Base-by-base conservation (phyloP, 2,888 invertebrate genomes). In the Agrotis clavis region DNA sequence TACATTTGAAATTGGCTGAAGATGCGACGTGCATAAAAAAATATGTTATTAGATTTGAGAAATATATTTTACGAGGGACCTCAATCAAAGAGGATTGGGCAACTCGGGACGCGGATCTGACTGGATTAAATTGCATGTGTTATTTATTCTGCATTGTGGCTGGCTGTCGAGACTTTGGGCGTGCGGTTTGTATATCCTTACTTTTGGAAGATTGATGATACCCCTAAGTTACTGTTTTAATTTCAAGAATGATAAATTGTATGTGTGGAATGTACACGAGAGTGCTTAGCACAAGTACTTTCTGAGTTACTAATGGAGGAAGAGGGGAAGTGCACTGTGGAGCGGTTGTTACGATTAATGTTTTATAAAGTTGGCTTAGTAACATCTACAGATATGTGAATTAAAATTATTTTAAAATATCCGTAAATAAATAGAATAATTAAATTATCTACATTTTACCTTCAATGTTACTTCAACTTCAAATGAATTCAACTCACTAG, bases 141-240 rank as follows among this genome's bases (percentile, higher is more conserved):
- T 73, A 70, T 82, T 75, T 83, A 81, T 81, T 79, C 77, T 75
- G 66, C 75, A 65, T 57, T 70, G 74, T 47, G 68, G 71, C 67
- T 50, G 54, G 30, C 21, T 78, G 82, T 71, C 63, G 18, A 64
- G 81, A 64, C 47, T 67, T 62, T 65, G 18, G 70, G 51, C 77
- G 51, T 64, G 64, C 19, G 72, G 66, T 68, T 48, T 77, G 61
- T 72, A 54, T 79, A 65, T 60, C 57, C 54, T 68, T 82, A 74
- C 68, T 74, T 80, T 79, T 74, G 53, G 63, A 83, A 83, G 83
- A 80, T 80, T 83, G 60, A 80, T 80, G 80, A 69, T 74, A 56
- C 25, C 45, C 14, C 30, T 48, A 60, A 64, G 73, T 65, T 82
- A 79, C 83, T 79, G 80, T 83, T 80, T 80, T 80, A 80, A 80